These are phyloP conservation scores for Mimachlamys varia DNA, from an alignment of 2,888 invertebrate genomes.

Conservation along the genomic window DNA sequence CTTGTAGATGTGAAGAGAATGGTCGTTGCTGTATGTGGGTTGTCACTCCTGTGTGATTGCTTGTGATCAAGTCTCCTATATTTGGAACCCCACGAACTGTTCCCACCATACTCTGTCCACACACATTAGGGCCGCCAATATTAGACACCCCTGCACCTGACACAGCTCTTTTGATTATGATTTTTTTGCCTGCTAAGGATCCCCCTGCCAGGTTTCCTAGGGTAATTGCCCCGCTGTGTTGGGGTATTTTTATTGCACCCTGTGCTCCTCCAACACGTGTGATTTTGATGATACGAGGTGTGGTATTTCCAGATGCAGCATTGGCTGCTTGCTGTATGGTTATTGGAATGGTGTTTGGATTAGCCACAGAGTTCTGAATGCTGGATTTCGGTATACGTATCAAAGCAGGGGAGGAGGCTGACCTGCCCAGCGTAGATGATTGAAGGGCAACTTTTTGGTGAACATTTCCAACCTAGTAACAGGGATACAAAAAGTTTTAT, in stretches of 20 bases:
- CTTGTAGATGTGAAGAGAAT: constrained; percentile 46
- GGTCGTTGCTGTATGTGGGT: constrained; percentile 39
- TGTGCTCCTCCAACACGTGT: constrained; percentile 48
- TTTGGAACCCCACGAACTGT: constrained; percentile 40
- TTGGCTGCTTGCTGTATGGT: constrained; percentile 46
- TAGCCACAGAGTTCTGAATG: constrained; percentile 36
- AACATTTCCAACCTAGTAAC: not conserved
- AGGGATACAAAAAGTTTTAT: not conserved
- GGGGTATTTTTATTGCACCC: constrained; percentile 44
- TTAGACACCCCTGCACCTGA: not conserved
- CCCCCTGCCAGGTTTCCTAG: constrained; percentile 42
- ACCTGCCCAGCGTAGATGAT: constrained; percentile 55
- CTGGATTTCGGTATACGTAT: constrained; percentile 58
- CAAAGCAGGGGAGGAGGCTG: constrained; percentile 61
- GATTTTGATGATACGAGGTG: constrained; percentile 53
- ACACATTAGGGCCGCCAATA: not conserved
- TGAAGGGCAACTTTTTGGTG: constrained; percentile 38
- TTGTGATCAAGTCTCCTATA: constrained; percentile 47
- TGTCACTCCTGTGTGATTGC: constrained; percentile 44
- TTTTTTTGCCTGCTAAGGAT: constrained; percentile 51
- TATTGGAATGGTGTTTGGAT: constrained; percentile 25
- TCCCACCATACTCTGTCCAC: too few species aligned
- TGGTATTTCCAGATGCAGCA: not conserved
- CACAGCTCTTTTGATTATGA: constrained; percentile 53
- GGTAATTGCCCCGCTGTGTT: constrained; percentile 34